These are phyloP conservation scores for Mallotus villosus DNA, from an alignment of 2,797 vertebrate genomes.

Conservation along the genomic window DNA sequence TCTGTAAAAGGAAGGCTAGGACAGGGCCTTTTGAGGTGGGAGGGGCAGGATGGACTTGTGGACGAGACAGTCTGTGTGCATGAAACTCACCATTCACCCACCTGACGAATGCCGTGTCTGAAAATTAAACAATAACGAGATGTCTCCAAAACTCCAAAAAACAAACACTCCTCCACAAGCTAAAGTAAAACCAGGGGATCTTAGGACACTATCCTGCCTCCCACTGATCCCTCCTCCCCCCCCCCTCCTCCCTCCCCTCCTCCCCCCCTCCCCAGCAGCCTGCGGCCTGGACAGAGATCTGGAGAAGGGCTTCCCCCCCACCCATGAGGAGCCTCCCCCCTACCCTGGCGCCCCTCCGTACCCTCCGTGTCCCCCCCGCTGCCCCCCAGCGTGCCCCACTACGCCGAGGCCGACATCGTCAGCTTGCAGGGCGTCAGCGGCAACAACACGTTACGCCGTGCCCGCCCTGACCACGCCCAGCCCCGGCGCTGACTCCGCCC, in stretches of 20 bases:
- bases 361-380: slow-evolving; percentile 67
- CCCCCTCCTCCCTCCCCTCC: slow-evolving; percentile 36
- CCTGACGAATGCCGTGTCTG: slow-evolving; percentile 1
- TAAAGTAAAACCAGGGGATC: not conserved
- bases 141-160: not conserved
- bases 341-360: slow-evolving; percentile 79
- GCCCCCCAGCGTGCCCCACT: slow-evolving; percentile 86
- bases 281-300: slow-evolving; percentile 79
- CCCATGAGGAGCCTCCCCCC: slow-evolving; percentile 78
- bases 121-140: not conserved
- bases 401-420: slow-evolving; percentile 92
- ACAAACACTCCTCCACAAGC: slow-evolving; percentile 10
- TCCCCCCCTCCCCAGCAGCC: slow-evolving; percentile 54
- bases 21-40: slow-evolving; percentile 8
- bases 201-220: not conserved
- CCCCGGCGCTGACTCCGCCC: slow-evolving; percentile 73
- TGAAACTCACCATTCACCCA: not conserved
- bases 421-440: slow-evolving; percentile 92
- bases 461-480: slow-evolving; percentile 79
- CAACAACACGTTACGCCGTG: slow-evolving; percentile 91
- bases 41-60: too few relatives aligned
- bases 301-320: slow-evolving; percentile 74
- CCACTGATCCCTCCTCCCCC: slow-evolving; percentile 31
- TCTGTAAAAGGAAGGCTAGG: slow-evolving; percentile 5
- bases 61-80: too few relatives aligned